A percentile compares a stretch with the other conserved stretches of the same genome.
phyloP scores from a whole-genome alignment of 1,140 invertebrate species.

The Agrilus planipennis region DNA sequence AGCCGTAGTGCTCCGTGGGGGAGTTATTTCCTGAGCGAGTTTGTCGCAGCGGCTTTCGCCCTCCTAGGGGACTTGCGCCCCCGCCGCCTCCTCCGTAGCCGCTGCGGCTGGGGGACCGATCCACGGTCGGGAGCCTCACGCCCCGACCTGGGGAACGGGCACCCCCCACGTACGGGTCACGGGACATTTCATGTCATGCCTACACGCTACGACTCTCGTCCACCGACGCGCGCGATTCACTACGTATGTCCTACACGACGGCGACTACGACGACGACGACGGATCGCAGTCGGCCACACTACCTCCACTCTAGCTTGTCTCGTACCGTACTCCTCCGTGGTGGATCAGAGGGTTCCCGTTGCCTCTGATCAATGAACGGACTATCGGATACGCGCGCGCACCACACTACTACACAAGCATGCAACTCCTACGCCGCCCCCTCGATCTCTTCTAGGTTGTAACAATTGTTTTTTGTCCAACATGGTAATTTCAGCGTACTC shows the following conservation, averaged over 20 bases:
- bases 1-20: conserved; percentile 38
- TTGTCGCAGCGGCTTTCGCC: conserved; percentile 37
- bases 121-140: conserved; percentile 64
- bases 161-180: conserved; percentile 57
- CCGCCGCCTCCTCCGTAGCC: conserved; percentile 50
- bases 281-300: conserved; percentile 34
- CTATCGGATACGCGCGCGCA: conserved; percentile 34
- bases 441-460: conserved; percentile 2
- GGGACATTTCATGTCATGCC: conserved; percentile 48
- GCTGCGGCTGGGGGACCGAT: conserved; percentile 66
- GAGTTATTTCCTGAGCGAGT: conserved; percentile 47
- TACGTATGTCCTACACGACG: background rate
- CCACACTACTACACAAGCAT: conserved; percentile 11
- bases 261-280: background rate
- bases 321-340: background rate
- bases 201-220: conserved; percentile 1
- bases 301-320: conserved; percentile 13
- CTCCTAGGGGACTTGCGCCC: conserved; percentile 46
- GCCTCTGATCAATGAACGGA: conserved; percentile 31
- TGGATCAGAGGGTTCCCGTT: too few species aligned
- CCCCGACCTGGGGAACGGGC: conserved; percentile 46
- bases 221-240: background rate
- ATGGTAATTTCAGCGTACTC: conserved; percentile 2
- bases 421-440: conserved; percentile 15
- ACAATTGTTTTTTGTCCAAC: background rate